Base-by-base conservation (phyloP, 1,140 invertebrate species). In the Venturia canescens region DNA sequence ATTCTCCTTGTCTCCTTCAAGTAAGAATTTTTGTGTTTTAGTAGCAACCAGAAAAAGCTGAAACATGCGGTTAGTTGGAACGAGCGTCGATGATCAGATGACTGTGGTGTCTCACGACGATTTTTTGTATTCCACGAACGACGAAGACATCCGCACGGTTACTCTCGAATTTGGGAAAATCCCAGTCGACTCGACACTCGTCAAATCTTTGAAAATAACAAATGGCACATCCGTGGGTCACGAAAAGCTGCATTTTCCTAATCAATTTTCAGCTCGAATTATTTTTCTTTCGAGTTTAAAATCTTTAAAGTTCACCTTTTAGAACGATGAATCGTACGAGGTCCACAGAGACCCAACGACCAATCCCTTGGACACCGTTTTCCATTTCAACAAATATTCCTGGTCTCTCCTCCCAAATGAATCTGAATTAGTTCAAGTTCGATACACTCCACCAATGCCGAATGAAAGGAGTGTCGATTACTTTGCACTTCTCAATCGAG, bases 291-390 rank as follows among this genome's bases (percentile, higher is more conserved):
- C 34, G 3, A 34, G n/a, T n/a, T n/a, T 9, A 44, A 44, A 44
- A 44, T 44, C 7, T 44, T 44, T 3, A 44, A 44, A 44, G 13
- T 60, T 50, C 15, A 74, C 26, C 66, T 60, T 80, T 1, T 27
- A 89, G 87, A 76, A 83, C 13, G 71, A 84, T 31, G 81, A 85
- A 67, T 48, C 77, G 9, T 89, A 88, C 48, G 77, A 84, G 18
- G 82, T 85, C 21, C 85, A 79, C 79, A 85, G 86, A 60, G 88
- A 90, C 69, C 71, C 84, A 5, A 77, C 67, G 18, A 88, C 87
- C 0, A 89, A 88, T 84, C 84, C 86, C 4, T 80, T 88, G 50
- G 88, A 89, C 69, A 77, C 85, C 48, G 88, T 88, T 21, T 89
- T 90, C 60, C 81, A 86, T 80, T 84, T 87, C 16, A 26, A 81